Percentiles rank a stretch among this genome's conserved stretches.
phyloP scores from a whole-genome alignment of 2,113 vertebrate species.

The Balaenoptera acutorostrata region DNA sequence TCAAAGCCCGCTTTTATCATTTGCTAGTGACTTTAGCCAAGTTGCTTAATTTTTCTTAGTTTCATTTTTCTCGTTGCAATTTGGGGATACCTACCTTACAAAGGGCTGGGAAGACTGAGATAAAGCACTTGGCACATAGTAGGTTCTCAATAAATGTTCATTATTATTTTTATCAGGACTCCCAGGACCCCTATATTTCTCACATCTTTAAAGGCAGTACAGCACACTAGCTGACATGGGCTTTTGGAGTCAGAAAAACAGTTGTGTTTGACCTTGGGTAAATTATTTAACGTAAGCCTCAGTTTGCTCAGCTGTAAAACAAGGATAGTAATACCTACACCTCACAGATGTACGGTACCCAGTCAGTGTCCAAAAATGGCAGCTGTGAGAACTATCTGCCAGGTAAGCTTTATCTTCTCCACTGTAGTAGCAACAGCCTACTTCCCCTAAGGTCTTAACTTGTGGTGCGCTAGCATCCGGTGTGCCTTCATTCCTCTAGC shows the following conservation, averaged over 20 bases:
- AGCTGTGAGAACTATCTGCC: background rate
- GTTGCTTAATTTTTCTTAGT: background rate
- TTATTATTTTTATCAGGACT: background rate
- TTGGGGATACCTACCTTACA: background rate
- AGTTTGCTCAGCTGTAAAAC: background rate
- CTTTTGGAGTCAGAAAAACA: background rate
- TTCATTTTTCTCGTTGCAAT: slow-evolving; percentile 3
- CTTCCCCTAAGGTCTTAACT: background rate
- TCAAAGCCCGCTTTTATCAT: background rate
- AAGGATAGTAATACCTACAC: background rate
- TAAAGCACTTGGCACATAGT: background rate
- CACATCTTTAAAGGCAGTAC: background rate
- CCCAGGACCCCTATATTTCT: background rate
- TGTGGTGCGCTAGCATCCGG: background rate
- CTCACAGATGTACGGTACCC: background rate
- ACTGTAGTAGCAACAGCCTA: background rate
- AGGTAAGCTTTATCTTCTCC: background rate
- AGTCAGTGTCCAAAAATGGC: background rate
- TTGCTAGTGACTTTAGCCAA: background rate
- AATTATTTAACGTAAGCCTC: background rate
- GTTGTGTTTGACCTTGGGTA: background rate
- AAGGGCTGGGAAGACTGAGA: background rate
- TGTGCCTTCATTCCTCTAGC: background rate
- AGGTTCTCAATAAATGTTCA: background rate
- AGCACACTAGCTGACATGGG: background rate